Evolutionary conservation across 2,888 invertebrate genomes (phyloP), one percentile per base, ranked within the genome.

Genomic region (Philonicus albiceps): DNA sequence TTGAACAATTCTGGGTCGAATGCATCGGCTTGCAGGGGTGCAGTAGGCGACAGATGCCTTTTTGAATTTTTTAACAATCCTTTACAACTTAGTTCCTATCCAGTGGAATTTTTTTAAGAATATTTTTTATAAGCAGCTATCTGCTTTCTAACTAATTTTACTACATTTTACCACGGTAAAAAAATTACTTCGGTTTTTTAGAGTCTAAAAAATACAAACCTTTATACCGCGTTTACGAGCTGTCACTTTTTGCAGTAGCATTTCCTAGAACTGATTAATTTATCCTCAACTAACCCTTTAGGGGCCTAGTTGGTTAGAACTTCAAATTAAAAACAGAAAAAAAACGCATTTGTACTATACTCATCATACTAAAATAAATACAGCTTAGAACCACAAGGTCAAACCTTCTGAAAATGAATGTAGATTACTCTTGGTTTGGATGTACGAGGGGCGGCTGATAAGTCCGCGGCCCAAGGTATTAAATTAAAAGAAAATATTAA

Each of bases 21-120:
- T n/a, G 16, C 27, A 81, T 64, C 11, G 11, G 3, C 11, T 37
- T 34, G 16, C 53, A 55, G 22, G 81, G 55, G 30, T 53, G 49
- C 64, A 30, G 5, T 19, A 37, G 43, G 64, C 64, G 64, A 64
- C 81, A 83, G 81, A 83, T 83, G 81, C 55, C 55, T 64, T 7
- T 19, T 64, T 83, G 31, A 22, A 83, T 43, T 83, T 83, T 81
- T 83, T 83, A 64, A 55, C 64, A 34, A 31, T 34, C 81, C 34
- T 27, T 64, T 64, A 27, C 8, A 22, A 3, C 8, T 27, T 8
- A 22, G n/a, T n/a, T 49, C 22, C 11, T 22, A 55, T 40, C 2
- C 55, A 55, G 22, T 27, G 8, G 7, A 7, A 37, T 37, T 64
- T 22, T 64, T 64, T 64, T 27, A 64, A 3, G 27, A 4, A 22